These are phyloP conservation scores for Serinus canaria DNA, from an alignment of 2,113 vertebrate species.

Conservation along the genomic window DNA sequence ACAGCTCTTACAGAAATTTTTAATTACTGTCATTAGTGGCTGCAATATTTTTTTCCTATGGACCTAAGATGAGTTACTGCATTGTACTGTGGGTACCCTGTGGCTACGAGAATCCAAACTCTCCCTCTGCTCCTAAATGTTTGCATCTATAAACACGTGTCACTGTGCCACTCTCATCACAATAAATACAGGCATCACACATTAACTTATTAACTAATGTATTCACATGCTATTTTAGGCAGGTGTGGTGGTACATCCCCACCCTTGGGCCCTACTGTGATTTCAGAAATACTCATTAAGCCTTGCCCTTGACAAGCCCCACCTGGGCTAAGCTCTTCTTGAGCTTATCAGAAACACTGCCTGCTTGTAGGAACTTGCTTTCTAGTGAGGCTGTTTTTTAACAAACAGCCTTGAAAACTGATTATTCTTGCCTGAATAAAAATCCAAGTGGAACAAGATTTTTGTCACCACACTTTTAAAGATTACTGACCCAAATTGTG, in stretches of 20 bases:
- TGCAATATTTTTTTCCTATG: conserved; percentile 35
- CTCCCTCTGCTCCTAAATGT: not conserved
- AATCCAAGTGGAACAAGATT: not conserved
- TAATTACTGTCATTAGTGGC: conserved; percentile 59
- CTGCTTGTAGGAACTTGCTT: not conserved
- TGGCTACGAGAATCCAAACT: not conserved
- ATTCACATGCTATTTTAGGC: not conserved
- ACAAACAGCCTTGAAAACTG: not conserved
- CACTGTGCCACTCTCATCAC: not conserved
- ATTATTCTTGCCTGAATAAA: not conserved
- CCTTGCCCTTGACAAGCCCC: not conserved
- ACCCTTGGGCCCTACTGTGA: not conserved
- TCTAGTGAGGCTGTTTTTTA: not conserved
- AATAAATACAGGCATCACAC: not conserved
- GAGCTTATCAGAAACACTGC: not conserved
- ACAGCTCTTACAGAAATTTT: conserved; percentile 59
- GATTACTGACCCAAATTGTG: not conserved
- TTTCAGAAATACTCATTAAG: not conserved
- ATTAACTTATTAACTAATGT: not conserved
- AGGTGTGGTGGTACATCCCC: not conserved
- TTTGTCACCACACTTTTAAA: not conserved
- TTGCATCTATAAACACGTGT: not conserved
- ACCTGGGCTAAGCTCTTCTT: not conserved
- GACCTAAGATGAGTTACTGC: not conserved
- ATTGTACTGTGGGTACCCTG: not conserved